Conservation (phyloP, 2,113 vertebrate genomes). For the Uria lomvia region DNA sequence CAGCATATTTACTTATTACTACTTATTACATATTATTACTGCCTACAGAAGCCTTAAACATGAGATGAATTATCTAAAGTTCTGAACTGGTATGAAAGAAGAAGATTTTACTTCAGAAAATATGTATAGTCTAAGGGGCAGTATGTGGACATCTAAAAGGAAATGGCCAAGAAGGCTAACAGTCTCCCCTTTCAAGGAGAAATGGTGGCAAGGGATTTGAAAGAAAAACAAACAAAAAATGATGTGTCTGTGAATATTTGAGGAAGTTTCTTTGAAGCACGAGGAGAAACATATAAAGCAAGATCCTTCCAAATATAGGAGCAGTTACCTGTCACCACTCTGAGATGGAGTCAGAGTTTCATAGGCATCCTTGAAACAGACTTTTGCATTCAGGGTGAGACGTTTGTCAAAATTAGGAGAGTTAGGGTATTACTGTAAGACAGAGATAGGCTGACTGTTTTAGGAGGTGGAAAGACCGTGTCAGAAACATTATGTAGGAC, state of each 20-base stretch:
- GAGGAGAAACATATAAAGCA: background rate
- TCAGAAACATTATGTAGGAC: background rate
- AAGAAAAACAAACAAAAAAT: background rate
- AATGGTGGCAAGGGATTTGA: background rate
- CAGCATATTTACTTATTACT: background rate
- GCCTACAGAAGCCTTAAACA: background rate
- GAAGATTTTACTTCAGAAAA: background rate
- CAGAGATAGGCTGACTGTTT: background rate
- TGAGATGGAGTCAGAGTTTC: background rate
- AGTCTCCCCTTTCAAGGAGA: background rate
- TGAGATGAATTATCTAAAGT: background rate
- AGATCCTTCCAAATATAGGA: background rate
- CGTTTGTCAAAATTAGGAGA: fast-evolving
- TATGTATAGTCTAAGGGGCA: background rate
- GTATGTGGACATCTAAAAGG: background rate
- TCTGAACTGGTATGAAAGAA: background rate
- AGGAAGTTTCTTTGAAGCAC: background rate
- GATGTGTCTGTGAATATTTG: background rate
- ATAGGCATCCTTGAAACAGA: background rate
- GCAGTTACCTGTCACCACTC: background rate
- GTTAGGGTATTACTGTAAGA: background rate
- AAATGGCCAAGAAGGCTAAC: background rate
- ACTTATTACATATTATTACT: background rate
- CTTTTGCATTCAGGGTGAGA: background rate
- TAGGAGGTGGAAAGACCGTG: background rate